A percentile compares a stretch with the other conserved stretches of the same genome.
phyloP scores from a whole-genome alignment of 2,888 invertebrate species.

The Oligia latruncula region DNA sequence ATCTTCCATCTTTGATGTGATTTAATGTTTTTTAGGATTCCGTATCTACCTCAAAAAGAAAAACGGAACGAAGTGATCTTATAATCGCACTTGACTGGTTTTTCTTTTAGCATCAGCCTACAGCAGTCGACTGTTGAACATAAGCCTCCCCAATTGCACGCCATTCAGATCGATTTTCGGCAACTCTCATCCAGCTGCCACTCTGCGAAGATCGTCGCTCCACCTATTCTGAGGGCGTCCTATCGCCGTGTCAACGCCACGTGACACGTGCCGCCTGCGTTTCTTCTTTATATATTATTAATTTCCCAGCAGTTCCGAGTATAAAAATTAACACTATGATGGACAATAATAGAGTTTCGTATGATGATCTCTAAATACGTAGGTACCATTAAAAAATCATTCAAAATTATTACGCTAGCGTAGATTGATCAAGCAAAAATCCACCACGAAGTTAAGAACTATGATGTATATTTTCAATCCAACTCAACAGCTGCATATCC shows the following conservation, averaged over 20 bases:
- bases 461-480: neutral
- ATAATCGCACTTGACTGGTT: neutral
- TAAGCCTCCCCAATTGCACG: neutral
- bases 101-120: neutral
- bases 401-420: neutral
- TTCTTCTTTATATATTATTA: neutral
- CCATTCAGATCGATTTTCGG: neutral
- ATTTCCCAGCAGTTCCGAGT: neutral
- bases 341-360: neutral
- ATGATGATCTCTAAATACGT: neutral
- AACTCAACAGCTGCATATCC: conserved; percentile 8
- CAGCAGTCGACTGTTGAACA: too few relatives aligned
- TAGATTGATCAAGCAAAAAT: neutral
- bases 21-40: neutral
- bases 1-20: neutral
- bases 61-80: too few relatives aligned
- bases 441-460: neutral
- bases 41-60: too few relatives aligned
- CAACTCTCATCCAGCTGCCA: neutral
- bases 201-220: neutral
- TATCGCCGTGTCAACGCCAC: neutral
- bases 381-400: neutral
- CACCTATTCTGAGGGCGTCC: neutral
- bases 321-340: neutral
- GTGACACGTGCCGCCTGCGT: neutral